A percentile compares a stretch with the other conserved stretches of the same genome.
Evolutionary conservation across 35 echinoderm and acorn worm species (phyloP).

Genomic region (Apostichopus japonicus): DNA sequence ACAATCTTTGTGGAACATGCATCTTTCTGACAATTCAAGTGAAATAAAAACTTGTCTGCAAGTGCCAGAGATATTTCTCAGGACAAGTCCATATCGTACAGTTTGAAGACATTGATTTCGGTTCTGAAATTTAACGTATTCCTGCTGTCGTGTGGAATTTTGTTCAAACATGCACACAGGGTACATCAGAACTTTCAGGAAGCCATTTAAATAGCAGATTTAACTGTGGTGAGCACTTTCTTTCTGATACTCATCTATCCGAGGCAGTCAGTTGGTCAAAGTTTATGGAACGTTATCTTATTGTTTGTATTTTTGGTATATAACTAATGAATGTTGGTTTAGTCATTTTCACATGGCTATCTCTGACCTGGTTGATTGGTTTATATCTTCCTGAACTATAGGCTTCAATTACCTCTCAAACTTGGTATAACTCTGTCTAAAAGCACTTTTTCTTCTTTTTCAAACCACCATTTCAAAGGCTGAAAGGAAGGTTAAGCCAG

Average conservation of each 20-base stretch:
- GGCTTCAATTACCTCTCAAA: slow-evolving; percentile 36
- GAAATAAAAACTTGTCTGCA: slow-evolving; percentile 4
- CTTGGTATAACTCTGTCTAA: slow-evolving; percentile 38
- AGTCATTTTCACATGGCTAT: slow-evolving; percentile 44
- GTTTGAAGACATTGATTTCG: not conserved
- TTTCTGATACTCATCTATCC: slow-evolving; percentile 28
- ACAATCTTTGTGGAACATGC: not conserved
- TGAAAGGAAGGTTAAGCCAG: slow-evolving; percentile 35
- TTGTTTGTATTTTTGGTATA: slow-evolving; percentile 34
- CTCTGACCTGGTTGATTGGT: slow-evolving; percentile 34
- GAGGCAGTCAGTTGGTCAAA: slow-evolving; percentile 9
- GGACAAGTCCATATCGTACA: slow-evolving; percentile 1
- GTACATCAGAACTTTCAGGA: slow-evolving; percentile 5
- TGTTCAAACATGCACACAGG: slow-evolving; percentile 14
- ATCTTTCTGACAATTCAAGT: not conserved
- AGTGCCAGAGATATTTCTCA: slow-evolving; percentile 11
- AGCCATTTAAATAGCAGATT: not conserved
- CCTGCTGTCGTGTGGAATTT: slow-evolving; percentile 23
- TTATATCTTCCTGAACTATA: slow-evolving; percentile 36
- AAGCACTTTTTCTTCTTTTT: slow-evolving; percentile 28
- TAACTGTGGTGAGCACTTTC: slow-evolving; percentile 23
- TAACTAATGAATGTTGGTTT: slow-evolving; percentile 31
- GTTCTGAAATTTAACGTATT: not conserved
- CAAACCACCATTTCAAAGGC: slow-evolving; percentile 6
- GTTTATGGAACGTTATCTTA: slow-evolving; percentile 13